Evolutionary conservation across 2,113 vertebrate genomes (phyloP), one percentile per base, ranked within the genome.

Genomic region (Epinephelus lanceolatus): DNA sequence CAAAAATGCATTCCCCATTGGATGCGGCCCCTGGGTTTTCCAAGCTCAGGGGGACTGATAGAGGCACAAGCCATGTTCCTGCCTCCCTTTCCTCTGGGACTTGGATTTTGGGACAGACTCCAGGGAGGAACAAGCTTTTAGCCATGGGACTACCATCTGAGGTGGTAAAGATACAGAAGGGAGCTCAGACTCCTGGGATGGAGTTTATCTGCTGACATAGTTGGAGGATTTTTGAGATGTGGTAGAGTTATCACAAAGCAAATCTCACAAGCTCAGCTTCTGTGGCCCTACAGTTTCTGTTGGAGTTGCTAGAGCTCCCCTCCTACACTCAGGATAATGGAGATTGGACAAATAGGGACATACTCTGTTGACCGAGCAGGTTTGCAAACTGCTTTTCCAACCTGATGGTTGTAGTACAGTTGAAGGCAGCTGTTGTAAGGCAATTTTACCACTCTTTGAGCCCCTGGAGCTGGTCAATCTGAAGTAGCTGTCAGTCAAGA

Each of bases 31-130:
- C 70, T 62, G 68, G 30, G 70, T 62, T 62, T 33, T 76, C 67
- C 13, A 2, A 62, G 47, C 75, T 80, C 62, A 49, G 71, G 61
- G 72, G 65, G 81, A 62, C 40, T 70, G 40, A 66, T 9, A 53
- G 49, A 79, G 27, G 5, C 18, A 60, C 49, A 71, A 40, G 40
- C 21, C 49, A 53, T 63, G 21, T 52, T 78, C 30, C 15, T 40
- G 63, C 23, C 42, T 60, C 12, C 0, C 5, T 62, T 67, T 76
- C 78, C 65, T 59, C 25, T 6, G 83, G 49, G 81, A 71, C 12
- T 71, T 27, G 12, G 40, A 21, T 67, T 84, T 75, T 66, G 49
- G 71, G 55, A 80, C 60, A 37, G 47, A 11, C 65, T 21, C 27
- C 25, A 23, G 53, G 65, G 47, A 68, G 55, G 65, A 74, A n/a